Percentiles rank a stretch among this genome's conserved stretches.
Conservation (phyloP, 2,113 vertebrate species). For the Heteronetta atricapilla region DNA sequence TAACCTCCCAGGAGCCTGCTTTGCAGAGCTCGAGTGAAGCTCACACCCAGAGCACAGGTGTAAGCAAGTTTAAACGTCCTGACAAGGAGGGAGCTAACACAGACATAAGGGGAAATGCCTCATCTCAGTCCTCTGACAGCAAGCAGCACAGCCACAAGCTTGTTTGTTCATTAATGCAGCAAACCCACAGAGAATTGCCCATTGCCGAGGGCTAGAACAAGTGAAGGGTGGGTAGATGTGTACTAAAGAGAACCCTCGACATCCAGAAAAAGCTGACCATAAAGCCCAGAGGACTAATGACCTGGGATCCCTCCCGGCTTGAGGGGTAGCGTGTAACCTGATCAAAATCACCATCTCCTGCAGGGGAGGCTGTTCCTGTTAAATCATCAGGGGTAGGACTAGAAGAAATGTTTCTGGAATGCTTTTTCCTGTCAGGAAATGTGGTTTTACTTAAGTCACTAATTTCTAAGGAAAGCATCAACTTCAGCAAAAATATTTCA, state of each 20-base stretch:
- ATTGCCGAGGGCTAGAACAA: neutral
- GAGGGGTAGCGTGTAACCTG: neutral
- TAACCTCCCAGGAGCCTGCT: neutral
- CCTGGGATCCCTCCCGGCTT: neutral
- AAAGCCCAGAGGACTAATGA: neutral
- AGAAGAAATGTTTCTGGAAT: neutral
- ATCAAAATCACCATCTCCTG: slow-evolving; percentile 16
- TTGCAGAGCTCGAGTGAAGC: neutral
- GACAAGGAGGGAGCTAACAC: neutral
- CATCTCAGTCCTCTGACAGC: slow-evolving; percentile 5
- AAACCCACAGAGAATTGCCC: neutral
- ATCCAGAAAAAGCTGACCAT: neutral
- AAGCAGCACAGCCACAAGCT: neutral
- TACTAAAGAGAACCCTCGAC: neutral
- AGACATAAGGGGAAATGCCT: slow-evolving; percentile 45
- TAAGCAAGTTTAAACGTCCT: slow-evolving; percentile 26
- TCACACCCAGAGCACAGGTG: slow-evolving; percentile 16
- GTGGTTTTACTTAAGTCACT: neutral
- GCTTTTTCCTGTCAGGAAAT: neutral
- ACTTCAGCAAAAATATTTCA: neutral
- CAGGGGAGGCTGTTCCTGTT: neutral
- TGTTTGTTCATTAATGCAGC: slow-evolving; percentile 6
- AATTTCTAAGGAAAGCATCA: neutral
- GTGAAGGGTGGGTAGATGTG: neutral
- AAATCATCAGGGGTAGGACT: neutral